A percentile compares a stretch with the other conserved stretches of the same genome.
Evolutionary conservation across 2,888 invertebrate species (phyloP).

Genomic region (Augochlorella aurata): DNA sequence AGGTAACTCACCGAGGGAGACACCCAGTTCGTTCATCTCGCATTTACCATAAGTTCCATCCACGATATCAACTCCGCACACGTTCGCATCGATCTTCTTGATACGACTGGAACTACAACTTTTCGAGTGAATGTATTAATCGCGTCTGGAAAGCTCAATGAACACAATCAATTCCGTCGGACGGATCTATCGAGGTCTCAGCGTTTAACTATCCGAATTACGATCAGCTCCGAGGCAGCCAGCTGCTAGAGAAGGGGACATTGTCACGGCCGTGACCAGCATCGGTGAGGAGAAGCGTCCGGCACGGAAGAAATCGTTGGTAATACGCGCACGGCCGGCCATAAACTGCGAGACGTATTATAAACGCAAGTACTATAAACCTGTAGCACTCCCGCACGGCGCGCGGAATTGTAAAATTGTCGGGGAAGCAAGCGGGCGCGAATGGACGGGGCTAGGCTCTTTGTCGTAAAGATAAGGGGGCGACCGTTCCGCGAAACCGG

Average conservation of each 20-base stretch:
- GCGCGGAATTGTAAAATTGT: slow-evolving; percentile 76
- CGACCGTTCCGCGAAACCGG: slow-evolving; percentile 43
- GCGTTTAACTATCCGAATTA: slow-evolving; percentile 31
- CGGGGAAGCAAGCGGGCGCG: slow-evolving; percentile 58
- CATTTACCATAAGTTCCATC: too few relatives aligned
- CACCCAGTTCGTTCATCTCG: too few relatives aligned
- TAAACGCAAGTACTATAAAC: slow-evolving; percentile 76
- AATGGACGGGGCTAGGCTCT: slow-evolving; percentile 66
- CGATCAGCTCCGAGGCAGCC: background rate
- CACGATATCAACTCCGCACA: too few relatives aligned
- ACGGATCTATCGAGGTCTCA: background rate
- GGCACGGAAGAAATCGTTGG: slow-evolving; percentile 41
- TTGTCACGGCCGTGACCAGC: slow-evolving; percentile 42
- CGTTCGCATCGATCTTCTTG: too few relatives aligned
- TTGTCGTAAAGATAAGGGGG: slow-evolving; percentile 72
- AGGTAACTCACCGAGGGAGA: too few relatives aligned
- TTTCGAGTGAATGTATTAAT: too few relatives aligned
- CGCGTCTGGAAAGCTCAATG: too few relatives aligned
- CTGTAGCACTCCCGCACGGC: slow-evolving; percentile 71
- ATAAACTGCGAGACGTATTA: slow-evolving; percentile 75
- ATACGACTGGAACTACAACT: too few relatives aligned
- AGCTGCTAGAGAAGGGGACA: slow-evolving; percentile 33
- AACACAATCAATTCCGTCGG: too few relatives aligned
- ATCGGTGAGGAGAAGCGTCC: slow-evolving; percentile 30
- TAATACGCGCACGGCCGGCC: slow-evolving; percentile 54